phyloP scores from a whole-genome alignment of 2,113 vertebrate species.

The Aythya baeri region DNA sequence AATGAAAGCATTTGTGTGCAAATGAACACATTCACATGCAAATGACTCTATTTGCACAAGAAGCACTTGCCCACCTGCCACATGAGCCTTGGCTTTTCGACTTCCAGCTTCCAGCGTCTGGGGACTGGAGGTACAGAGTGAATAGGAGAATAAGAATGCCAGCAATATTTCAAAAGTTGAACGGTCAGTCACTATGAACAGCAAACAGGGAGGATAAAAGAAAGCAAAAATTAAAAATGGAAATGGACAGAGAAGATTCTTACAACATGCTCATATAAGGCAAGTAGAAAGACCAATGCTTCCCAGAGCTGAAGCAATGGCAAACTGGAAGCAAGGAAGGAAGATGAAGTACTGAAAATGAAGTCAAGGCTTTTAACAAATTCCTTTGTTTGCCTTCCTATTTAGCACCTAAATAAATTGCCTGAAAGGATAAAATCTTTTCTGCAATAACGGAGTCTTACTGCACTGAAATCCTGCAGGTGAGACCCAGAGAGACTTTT shows the following conservation, averaged over 20 bases:
- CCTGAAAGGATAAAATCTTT: not conserved
- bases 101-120: not conserved
- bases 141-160: slow-evolving; percentile 7
- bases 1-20: slow-evolving; percentile 56
- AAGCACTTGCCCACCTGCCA: slow-evolving; percentile 45
- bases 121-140: not conserved
- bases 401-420: not conserved
- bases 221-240: not conserved
- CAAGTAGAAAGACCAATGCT: not conserved
- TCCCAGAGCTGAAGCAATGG: not conserved
- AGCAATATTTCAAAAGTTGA: slow-evolving; percentile 42
- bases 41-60: slow-evolving; percentile 42
- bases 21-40: slow-evolving; percentile 46
- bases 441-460: not conserved
- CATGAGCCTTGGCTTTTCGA: not conserved
- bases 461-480: not conserved
- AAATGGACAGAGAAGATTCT: not conserved
- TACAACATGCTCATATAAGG: not conserved
- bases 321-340: not conserved
- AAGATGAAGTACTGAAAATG: not conserved
- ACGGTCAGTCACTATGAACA: not conserved
- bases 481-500: not conserved
- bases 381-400: not conserved
- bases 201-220: not conserved
- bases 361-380: not conserved